These are phyloP conservation scores for Clunio marinus DNA, from an alignment of 2,888 invertebrate genomes.

Conservation along the genomic window DNA sequence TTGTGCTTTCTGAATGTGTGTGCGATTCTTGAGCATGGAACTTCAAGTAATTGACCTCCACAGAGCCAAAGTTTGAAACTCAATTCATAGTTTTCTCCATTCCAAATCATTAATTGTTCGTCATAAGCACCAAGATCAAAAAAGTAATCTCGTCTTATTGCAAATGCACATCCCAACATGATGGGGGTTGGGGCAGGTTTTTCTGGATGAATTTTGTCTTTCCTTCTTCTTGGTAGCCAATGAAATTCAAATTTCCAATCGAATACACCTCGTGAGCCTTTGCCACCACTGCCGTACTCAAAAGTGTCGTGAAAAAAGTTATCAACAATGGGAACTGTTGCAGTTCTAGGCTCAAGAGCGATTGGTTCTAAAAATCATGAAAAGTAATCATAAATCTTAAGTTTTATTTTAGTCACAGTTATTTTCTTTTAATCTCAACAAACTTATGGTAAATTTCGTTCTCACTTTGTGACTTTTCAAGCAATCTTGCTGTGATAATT, in stretches of 20 bases:
- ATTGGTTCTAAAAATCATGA: conserved; percentile 5
- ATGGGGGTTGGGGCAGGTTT: conserved; percentile 69
- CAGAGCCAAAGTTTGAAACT: conserved; percentile 10
- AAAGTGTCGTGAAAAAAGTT: conserved; percentile 23
- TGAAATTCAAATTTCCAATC: conserved; percentile 25
- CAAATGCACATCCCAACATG: conserved; percentile 96
- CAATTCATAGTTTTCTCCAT: conserved; percentile 53
- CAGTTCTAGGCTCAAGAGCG: background rate
- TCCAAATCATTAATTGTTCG: conserved; percentile 87
- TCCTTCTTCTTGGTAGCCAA: background rate
- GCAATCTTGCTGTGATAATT: too few relatives aligned
- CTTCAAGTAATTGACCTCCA: conserved; percentile 56
- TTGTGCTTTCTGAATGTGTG: conserved; percentile 52
- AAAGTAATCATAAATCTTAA: too few relatives aligned
- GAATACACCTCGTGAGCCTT: conserved; percentile 21
- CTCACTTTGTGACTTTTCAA: too few relatives aligned
- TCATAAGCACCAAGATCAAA: conserved; percentile 95
- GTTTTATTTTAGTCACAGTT: too few relatives aligned
- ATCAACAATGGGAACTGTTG: conserved; percentile 36
- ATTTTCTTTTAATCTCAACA: too few relatives aligned
- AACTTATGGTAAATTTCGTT: too few relatives aligned
- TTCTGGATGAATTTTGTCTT: conserved; percentile 43
- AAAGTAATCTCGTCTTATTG: conserved; percentile 75
- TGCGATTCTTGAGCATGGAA: conserved; percentile 85
- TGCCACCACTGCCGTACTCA: background rate